Conservation (phyloP, 2,888 invertebrate genomes). For the Caenorhabditis sp. region DNA sequence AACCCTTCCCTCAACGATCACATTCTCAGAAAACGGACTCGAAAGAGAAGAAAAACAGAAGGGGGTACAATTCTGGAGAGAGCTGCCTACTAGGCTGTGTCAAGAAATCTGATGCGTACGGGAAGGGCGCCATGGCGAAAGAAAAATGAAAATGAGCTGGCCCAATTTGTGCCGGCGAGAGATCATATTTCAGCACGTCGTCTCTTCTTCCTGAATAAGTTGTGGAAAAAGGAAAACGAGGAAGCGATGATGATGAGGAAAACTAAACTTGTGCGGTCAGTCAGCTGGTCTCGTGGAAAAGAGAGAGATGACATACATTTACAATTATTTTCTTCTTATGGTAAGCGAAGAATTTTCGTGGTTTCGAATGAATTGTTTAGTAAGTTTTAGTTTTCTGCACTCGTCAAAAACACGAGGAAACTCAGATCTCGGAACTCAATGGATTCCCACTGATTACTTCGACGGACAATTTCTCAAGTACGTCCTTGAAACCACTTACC, state of each 20-base stretch:
- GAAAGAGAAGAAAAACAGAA: slow-evolving; percentile 8
- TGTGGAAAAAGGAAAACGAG: slow-evolving; percentile 19
- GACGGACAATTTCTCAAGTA: neutral
- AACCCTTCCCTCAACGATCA: slow-evolving; percentile 28
- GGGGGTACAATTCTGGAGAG: slow-evolving; percentile 9
- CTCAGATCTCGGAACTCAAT: neutral
- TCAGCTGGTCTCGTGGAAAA: slow-evolving; percentile 46
- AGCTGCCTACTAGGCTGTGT: neutral
- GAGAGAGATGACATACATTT: slow-evolving; percentile 48
- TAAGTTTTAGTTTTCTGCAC: slow-evolving; percentile 18
- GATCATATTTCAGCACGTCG: slow-evolving; percentile 52
- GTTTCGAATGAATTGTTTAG: slow-evolving; percentile 35
- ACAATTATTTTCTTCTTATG: slow-evolving; percentile 49
- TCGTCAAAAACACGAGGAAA: neutral
- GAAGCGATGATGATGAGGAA: slow-evolving; percentile 30
- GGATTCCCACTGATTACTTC: neutral
- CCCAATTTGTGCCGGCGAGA: slow-evolving; percentile 55
- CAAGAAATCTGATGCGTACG: slow-evolving; percentile 50
- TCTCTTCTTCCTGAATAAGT: slow-evolving; percentile 21
- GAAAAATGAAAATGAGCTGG: slow-evolving; percentile 51
- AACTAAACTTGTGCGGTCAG: slow-evolving; percentile 47
- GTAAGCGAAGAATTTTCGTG: slow-evolving; percentile 8
- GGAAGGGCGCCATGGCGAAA: slow-evolving; percentile 35
- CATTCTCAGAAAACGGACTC: slow-evolving; percentile 11
- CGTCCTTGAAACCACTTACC: slow-evolving; percentile 43